Base-by-base conservation (phyloP, 2,797 vertebrate species). In the Micropoecilia bifurca region DNA sequence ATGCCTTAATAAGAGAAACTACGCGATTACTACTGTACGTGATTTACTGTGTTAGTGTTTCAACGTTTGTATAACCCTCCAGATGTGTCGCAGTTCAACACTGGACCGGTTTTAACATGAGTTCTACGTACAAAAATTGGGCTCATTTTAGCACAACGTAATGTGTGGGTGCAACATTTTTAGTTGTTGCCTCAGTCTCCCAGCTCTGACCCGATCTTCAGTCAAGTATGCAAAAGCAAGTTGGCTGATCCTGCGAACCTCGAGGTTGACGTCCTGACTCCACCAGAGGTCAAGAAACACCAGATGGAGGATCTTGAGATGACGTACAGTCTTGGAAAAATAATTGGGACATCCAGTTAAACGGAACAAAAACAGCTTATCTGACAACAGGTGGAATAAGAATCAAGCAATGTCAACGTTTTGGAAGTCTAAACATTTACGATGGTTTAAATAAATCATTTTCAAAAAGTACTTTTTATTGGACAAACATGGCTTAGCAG, bases 1-100 rank as follows among this genome's bases (percentile, higher is more conserved):
- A 20, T 66, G 66, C 74, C 16, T 55, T 25, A 61, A 36, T 61
- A 59, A 76, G 57, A 12, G 2, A 45, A 12, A 25, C 47, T 16
- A 77, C 14, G 68, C 48, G 47, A 80, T 77, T 57, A 76, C 55
- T 81, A 66, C 9, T 45, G 10, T n/a, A 43, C 39, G 77, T 22
- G 13, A 5, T 73, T 43, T 3, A 20, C 33, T 71, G 7, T 41
- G 59, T 61, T 10, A 53, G 41, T 74, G 55, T 36, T 53, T 53
- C 50, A 53, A 3, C 1, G 22, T 9, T 25, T 53, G 50, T 25
- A 53, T 53, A 25, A 25, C 22, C 50, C 22, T 53, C n/a, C 22
- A 71, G 41, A n/a, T 71, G 68, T 25, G 14, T n/a, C 4, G 9
- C 41, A 43, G n/a, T 59, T 30, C n/a, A 57, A 46, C 6, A n/a